Evolutionary conservation across 30 jellyfish, hydroid and myxozoan genomes (phyloP).

Genomic region (Hydractinia symbiolongicarpus): DNA sequence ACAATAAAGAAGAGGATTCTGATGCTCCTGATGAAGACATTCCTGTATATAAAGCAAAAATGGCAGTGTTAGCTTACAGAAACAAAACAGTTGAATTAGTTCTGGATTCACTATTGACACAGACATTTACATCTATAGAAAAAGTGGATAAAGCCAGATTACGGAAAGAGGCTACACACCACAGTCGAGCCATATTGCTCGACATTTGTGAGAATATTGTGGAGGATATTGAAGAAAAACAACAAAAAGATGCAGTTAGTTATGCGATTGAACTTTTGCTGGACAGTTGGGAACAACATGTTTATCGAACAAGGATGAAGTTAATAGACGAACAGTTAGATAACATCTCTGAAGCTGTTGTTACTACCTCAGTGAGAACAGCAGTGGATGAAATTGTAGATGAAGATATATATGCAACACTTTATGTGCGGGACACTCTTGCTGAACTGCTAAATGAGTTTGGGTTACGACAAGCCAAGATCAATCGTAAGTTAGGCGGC

Average conservation of each 20-base stretch:
- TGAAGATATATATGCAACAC: conserved; percentile 19
- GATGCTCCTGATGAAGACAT: conserved; percentile 28
- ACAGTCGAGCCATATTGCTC: not conserved
- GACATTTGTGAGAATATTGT: conserved; percentile 15
- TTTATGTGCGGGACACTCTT: conserved; percentile 30
- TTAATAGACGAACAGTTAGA: conserved; percentile 16
- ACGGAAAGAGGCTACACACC: conserved; percentile 21
- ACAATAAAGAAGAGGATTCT: not conserved
- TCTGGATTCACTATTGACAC: conserved; percentile 1
- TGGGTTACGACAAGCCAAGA: conserved; percentile 10
- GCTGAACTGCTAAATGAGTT: conserved; percentile 23
- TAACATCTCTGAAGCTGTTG: conserved; percentile 19
- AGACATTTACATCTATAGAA: conserved; percentile 18
- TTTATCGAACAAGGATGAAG: conserved; percentile 9
- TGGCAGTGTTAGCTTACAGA: not conserved
- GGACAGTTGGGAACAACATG: conserved; percentile 27
- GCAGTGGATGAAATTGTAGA: not conserved
- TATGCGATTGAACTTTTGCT: conserved; percentile 22
- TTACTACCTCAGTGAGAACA: conserved; percentile 13
- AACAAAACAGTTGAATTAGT: conserved; percentile 19
- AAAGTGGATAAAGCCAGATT: conserved; percentile 2
- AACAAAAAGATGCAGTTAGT: conserved; percentile 31
- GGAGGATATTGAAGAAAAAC: conserved; percentile 22
- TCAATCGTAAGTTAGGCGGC: conserved; percentile 7
- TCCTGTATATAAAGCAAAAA: conserved; percentile 33